A percentile compares a stretch with the other conserved stretches of the same genome.
Conservation (phyloP, 2,888 invertebrate species). For the Ophonus ardosiacus region DNA sequence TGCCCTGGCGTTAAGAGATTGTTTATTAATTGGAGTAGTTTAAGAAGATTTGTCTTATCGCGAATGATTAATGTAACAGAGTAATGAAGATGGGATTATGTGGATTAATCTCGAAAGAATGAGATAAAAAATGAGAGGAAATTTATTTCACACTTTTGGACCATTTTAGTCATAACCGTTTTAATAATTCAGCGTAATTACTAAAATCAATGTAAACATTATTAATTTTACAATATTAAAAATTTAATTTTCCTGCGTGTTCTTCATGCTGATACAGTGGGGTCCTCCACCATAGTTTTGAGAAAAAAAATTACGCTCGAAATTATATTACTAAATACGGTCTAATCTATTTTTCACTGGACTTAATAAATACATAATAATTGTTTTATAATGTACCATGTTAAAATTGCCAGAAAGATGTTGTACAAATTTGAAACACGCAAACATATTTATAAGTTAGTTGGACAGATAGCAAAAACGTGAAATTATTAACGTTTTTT, state of each 20-base stretch:
- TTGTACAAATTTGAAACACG: no score
- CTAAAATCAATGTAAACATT: not conserved
- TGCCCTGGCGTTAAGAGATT: conserved; percentile 35
- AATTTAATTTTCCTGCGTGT: not conserved
- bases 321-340: no score
- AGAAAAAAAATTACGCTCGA: no score
- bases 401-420: no score
- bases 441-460: no score
- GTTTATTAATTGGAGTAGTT: conserved; percentile 33
- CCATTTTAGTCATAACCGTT: not conserved
- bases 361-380: no score
- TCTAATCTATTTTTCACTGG: no score
- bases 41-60: conserved; percentile 32
- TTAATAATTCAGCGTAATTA: conserved; percentile 3
- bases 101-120: conserved; percentile 1
- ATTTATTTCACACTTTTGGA: conserved; percentile 2
- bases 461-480: no score
- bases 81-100: conserved; percentile 12
- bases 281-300: no score
- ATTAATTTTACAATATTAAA: not conserved
- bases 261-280: no score
- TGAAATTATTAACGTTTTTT: no score
- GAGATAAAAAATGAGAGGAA: not conserved
- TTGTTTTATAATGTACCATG: no score
- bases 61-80: not conserved